Base-by-base conservation (phyloP, 1,140 invertebrate genomes). In the Tachypleus tridentatus region DNA sequence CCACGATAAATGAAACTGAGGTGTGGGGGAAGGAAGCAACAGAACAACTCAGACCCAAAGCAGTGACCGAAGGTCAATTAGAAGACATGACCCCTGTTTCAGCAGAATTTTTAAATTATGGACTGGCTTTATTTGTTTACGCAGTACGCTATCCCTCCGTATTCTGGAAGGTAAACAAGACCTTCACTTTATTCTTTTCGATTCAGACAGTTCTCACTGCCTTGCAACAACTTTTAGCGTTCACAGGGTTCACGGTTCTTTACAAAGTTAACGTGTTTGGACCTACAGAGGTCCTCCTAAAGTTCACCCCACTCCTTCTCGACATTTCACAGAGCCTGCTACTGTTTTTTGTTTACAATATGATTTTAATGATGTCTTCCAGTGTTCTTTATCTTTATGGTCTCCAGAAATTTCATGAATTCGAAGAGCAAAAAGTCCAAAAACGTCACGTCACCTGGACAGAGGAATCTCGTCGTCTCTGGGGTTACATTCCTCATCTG, bases 151-250 rank as follows among this genome's bases (percentile, higher is more conserved):
- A 91, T 79, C 86, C 89, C 7, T 84, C 87, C 3, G 85, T 91
- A 0, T 91, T 90, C 72, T 92, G 89, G 89, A 83, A 84, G 51
- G 87, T 85, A 63, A 89, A 88, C 74, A 91, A 91, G 77, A 82
- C 82, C 51, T 83, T 91, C 71, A 85, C 86, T 9, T 81, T 86
- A 48, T 78, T 91, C 53, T 91, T 92, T 73, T 90, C 87, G 48
- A 76, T 89, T 52, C 87, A 90, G 74, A 79, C 91, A 70, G 77
- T 91, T 63, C 77, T 84, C 10, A 89, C 88, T 75, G 82, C 83
- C 48, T 72, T 84, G 5, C 88, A 91, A 62, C 71, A 69, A 49
- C 49, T 73, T 7, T 57, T 73, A 48, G 60, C 65, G 2, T 70
- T 67, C 49, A 60, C 66, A 29, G 67, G 71, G 85, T 84, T 72